These are phyloP conservation scores for Lobophora halterata DNA, from an alignment of 2,888 invertebrate genomes.

Conservation along the genomic window DNA sequence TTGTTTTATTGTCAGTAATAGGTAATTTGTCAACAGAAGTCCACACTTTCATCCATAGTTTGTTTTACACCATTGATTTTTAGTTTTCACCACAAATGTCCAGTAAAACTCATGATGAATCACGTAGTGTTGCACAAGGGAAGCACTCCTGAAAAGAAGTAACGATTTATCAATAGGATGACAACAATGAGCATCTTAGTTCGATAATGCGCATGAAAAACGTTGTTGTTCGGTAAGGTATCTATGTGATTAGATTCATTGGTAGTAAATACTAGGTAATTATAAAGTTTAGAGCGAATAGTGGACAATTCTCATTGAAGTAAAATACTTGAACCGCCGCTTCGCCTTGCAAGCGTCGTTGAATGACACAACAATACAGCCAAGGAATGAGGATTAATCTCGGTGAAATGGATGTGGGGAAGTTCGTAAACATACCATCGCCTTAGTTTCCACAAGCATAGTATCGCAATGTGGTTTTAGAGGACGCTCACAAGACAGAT, in stretches of 20 bases:
- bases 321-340: constrained; percentile 63
- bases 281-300: constrained; percentile 18
- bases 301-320: constrained; percentile 19
- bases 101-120: constrained; percentile 60
- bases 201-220: constrained; percentile 12
- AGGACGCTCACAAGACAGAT: constrained; percentile 80
- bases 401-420: constrained; percentile 24
- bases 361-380: constrained; percentile 42
- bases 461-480: constrained; percentile 69
- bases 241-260: constrained; percentile 1
- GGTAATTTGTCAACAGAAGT: constrained; percentile 73
- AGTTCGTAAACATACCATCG: constrained; percentile 66
- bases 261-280: constrained; percentile 2
- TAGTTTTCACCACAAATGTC: constrained; percentile 59
- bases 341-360: constrained; percentile 71
- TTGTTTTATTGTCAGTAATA: constrained; percentile 65
- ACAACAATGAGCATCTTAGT: constrained; percentile 36
- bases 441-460: constrained; percentile 62
- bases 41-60: constrained; percentile 80
- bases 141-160: constrained; percentile 70
- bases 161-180: constrained; percentile 43
- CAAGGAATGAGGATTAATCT: constrained; percentile 18
- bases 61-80: constrained; percentile 59
- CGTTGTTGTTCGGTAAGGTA: constrained; percentile 3
- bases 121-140: constrained; percentile 52